Percentiles rank a stretch among this genome's conserved stretches.
These are phyloP conservation scores for Micromesistius poutassou DNA, from an alignment of 2,797 vertebrate species.

Conservation along the genomic window DNA sequence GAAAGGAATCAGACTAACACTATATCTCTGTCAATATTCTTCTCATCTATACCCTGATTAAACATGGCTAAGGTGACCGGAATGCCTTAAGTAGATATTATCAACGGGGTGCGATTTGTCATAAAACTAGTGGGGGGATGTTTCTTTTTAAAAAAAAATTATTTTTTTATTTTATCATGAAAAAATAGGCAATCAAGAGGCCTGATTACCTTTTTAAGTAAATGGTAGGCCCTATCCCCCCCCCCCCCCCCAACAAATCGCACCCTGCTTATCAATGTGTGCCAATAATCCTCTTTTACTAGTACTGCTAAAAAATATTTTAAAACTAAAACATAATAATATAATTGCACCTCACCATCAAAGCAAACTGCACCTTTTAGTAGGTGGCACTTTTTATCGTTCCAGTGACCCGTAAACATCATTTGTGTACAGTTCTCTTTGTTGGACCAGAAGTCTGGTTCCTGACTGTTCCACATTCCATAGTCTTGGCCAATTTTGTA, in stretches of 20 bases:
- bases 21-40: background rate
- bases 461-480: fast-evolving
- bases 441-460: fast-evolving
- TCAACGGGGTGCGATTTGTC: too few relatives aligned
- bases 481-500: background rate
- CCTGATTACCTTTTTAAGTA: too few relatives aligned
- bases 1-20: background rate
- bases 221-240: too few relatives aligned
- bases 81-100: too few relatives aligned
- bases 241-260: too few relatives aligned
- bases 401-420: fast-evolving
- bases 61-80: background rate
- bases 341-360: constrained; percentile 23
- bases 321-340: too few relatives aligned
- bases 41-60: background rate
- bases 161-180: too few relatives aligned
- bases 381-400: fast-evolving
- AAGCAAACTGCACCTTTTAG: background rate
- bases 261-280: background rate
- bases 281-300: background rate
- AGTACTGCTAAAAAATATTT: background rate
- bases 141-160: too few relatives aligned
- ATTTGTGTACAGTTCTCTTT: background rate
- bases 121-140: too few relatives aligned
- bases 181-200: too few relatives aligned